phyloP scores from a whole-genome alignment of 2,888 invertebrate species.

The Operophtera brumata region DNA sequence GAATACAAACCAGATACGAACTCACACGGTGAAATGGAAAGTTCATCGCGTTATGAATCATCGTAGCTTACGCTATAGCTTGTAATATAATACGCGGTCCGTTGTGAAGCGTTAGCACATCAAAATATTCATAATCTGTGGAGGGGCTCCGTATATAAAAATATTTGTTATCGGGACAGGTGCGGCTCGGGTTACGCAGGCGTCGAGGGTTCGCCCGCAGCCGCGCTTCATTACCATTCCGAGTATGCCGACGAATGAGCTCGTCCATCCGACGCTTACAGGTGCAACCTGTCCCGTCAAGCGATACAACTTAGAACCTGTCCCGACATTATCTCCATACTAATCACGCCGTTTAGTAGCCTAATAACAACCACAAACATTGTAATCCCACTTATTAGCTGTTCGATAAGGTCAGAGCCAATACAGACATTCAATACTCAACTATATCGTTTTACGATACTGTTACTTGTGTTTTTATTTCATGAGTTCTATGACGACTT shows the following conservation, averaged over 20 bases:
- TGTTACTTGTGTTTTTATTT: slow-evolving; percentile 36
- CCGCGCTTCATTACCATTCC: slow-evolving; percentile 64
- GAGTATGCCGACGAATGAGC: slow-evolving; percentile 70
- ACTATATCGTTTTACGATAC: slow-evolving; percentile 26
- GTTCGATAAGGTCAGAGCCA: slow-evolving; percentile 34
- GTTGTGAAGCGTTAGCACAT: slow-evolving; percentile 64
- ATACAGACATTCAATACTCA: slow-evolving; percentile 30
- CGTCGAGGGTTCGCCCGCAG: slow-evolving; percentile 31
- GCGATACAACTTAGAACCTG: slow-evolving; percentile 46
- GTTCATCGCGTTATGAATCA: slow-evolving; percentile 55
- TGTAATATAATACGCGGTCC: slow-evolving; percentile 69
- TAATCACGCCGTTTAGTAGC: slow-evolving; percentile 61
- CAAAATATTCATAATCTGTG: slow-evolving; percentile 72
- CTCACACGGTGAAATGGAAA: slow-evolving; percentile 28
- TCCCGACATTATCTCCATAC: slow-evolving; percentile 64
- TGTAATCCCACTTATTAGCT: slow-evolving; percentile 35
- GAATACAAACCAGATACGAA: background rate
- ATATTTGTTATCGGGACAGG: slow-evolving; percentile 74
- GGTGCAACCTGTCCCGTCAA: slow-evolving; percentile 66
- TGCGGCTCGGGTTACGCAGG: slow-evolving; percentile 70
- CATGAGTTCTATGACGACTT: slow-evolving; percentile 43
- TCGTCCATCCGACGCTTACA: slow-evolving; percentile 50
- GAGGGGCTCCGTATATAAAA: slow-evolving; percentile 75
- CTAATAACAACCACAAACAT: slow-evolving; percentile 51
- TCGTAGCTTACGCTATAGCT: slow-evolving; percentile 37